Base-by-base conservation (phyloP, 2,797 vertebrate species). In the Paedocypris micromegethes region DNA sequence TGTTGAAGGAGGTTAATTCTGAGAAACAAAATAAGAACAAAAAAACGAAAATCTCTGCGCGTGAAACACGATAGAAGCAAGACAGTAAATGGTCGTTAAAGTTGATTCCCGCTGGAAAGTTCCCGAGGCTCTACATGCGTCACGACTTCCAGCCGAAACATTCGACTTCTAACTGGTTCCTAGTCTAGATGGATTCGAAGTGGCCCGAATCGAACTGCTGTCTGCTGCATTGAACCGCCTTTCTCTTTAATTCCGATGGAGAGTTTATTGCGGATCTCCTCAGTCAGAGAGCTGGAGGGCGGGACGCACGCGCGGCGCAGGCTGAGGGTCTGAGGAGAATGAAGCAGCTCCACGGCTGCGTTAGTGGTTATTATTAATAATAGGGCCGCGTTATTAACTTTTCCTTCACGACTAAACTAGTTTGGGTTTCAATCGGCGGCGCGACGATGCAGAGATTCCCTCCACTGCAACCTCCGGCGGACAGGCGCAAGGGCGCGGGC, bases 191-290 rank as follows among this genome's bases (percentile, higher is more conserved):
- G 3, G 47, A 23, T 56, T 41, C 2, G 0, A 6, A n/a, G 5
- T 37, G 42, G 37, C 42, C 6, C 9, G 23, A 50, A 2, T 4
- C n/a, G 41, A 46, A 7, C 44, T 6, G 23, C 7, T 55, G 8
- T 7, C 6, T 23, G 40, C 23, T 48, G 47, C 55, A 56, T 39
- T 42, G 44, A 3, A 74, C 72, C 71, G 80, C 81, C 81, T 86
- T 87, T 79, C 84, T 85, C 84, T 83, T 83, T 85, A 83, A 85
- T 75, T 82, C 84, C 82, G 82, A 85, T 69, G 84, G 77, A 85
- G 78, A 75, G 70, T 79, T 64, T 54, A 59, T 54, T 66, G 3
- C 50, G 69, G 79, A 56, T 63, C 63, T 58, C 56, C 46, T 58
- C 23, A 23, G 23, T 70, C 82, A 72, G 78, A 81, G 80, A 72